Evolutionary conservation across 64 coral and sea anemone genomes (phyloP).

Genomic region (Exaiptasia diaphana): DNA sequence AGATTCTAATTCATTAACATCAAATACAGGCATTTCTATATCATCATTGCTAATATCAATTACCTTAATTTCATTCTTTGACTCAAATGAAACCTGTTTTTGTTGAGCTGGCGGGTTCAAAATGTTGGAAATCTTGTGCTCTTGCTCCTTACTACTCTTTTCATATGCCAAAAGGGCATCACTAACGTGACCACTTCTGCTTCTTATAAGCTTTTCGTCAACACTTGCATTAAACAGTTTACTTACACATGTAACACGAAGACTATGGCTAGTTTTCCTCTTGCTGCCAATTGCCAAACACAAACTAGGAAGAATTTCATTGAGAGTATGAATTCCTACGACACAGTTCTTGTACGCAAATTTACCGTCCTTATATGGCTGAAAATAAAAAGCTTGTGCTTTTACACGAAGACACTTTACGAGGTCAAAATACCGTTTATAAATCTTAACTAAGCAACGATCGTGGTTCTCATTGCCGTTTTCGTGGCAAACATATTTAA

Average conservation of each 20-base stretch:
- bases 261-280: slow-evolving; percentile 14
- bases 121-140: neutral
- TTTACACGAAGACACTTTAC: neutral
- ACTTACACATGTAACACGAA: slow-evolving; percentile 4
- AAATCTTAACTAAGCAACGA: neutral
- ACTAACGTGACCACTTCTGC: slow-evolving; percentile 1
- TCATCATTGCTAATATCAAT: neutral
- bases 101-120: neutral
- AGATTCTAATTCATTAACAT: slow-evolving; percentile 8
- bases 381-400: neutral
- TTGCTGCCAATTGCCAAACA: neutral
- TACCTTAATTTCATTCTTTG: neutral
- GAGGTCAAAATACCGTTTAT: neutral
- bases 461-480: neutral
- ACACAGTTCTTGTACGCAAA: neutral
- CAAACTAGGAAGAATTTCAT: slow-evolving; percentile 25
- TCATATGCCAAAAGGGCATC: slow-evolving; percentile 25
- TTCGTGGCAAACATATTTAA: neutral
- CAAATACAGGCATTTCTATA: neutral
- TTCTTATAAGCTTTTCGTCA: slow-evolving; percentile 5
- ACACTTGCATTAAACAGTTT: slow-evolving; percentile 15
- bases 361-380: neutral
- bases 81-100: neutral
- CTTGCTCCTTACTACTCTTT: neutral
- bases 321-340: slow-evolving; percentile 32